Conservation (phyloP, 2,113 vertebrate genomes). For the Emberiza fucata region DNA sequence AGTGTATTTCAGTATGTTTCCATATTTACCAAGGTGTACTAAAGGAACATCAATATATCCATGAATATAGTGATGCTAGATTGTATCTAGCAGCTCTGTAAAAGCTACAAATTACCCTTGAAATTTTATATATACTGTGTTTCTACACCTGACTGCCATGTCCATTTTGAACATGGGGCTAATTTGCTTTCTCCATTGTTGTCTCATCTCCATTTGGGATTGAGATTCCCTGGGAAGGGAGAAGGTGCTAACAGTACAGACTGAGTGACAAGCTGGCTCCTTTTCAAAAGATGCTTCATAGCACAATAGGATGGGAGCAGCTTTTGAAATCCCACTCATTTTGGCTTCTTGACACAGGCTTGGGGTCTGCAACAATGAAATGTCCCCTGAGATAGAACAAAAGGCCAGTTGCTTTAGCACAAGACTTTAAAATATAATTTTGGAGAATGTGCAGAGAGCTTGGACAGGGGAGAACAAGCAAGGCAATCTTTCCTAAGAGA, state of each 20-base stretch:
- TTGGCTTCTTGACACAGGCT: conserved; percentile 21
- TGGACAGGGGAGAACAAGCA: not conserved
- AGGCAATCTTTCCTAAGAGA: not conserved
- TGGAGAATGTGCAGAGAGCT: not conserved
- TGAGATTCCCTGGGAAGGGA: not conserved
- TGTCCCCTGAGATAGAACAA: not conserved
- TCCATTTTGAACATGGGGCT: not conserved
- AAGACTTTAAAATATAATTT: not conserved
- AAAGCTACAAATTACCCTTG: not conserved
- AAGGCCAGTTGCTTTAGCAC: conserved; percentile 8
- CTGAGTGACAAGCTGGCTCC: conserved; percentile 11
- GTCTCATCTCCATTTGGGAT: conserved; percentile 1
- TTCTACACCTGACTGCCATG: not conserved
- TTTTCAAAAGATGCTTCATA: conserved; percentile 30
- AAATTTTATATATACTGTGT: not conserved
- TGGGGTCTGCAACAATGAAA: conserved; percentile 7
- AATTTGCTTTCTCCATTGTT: not conserved
- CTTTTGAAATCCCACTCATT: conserved; percentile 37
- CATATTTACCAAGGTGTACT: not conserved
- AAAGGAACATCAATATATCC: not conserved
- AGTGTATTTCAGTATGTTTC: not conserved
- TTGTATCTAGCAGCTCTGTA: not conserved
- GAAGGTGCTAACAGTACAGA: not conserved
- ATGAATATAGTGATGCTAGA: not conserved
- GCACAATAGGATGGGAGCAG: conserved; percentile 4